Conservation (phyloP, 2,888 invertebrate genomes). For the Xiphydria camelus region DNA sequence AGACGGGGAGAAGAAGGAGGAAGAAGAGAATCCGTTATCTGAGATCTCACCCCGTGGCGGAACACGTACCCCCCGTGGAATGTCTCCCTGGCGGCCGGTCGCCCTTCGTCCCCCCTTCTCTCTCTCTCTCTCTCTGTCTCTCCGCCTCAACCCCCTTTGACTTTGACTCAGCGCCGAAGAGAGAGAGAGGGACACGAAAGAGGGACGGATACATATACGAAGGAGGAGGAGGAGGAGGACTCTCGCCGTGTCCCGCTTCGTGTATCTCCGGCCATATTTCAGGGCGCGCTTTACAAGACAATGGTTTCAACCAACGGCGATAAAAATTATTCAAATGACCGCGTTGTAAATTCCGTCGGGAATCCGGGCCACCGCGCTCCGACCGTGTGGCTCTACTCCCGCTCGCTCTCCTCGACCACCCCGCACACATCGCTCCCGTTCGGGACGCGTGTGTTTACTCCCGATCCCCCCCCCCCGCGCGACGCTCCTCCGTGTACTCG, state of each 20-base stretch:
- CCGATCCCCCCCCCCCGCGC: no score
- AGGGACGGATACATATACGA: no score
- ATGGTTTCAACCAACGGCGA: conserved; percentile 50
- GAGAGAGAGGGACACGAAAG: no score
- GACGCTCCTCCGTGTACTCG: no score
- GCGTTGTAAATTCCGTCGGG: conserved; percentile 38
- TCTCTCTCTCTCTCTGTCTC: conserved; percentile 11
- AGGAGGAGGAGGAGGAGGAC: no score
- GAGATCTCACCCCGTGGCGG: conserved; percentile 35
- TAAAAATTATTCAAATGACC: conserved; percentile 52
- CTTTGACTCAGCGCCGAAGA: conserved; percentile 8
- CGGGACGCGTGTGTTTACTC: no score
- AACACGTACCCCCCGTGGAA: conserved; percentile 43
- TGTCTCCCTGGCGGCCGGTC: no score
- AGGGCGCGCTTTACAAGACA: conserved; percentile 50
- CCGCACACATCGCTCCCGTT: no score
- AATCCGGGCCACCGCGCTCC: conserved; percentile 24
- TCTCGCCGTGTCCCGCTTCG: conserved; percentile 20
- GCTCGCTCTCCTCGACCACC: no score
- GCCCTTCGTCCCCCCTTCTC: no score
- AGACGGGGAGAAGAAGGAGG: not conserved
- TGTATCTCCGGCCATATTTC: conserved; percentile 50
- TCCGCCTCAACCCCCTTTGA: conserved; percentile 10
- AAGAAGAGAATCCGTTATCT: conserved; percentile 32
- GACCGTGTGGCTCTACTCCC: conserved; percentile 10